Conservation (phyloP, 2,113 vertebrate species). For the Oenanthe oenanthe region DNA sequence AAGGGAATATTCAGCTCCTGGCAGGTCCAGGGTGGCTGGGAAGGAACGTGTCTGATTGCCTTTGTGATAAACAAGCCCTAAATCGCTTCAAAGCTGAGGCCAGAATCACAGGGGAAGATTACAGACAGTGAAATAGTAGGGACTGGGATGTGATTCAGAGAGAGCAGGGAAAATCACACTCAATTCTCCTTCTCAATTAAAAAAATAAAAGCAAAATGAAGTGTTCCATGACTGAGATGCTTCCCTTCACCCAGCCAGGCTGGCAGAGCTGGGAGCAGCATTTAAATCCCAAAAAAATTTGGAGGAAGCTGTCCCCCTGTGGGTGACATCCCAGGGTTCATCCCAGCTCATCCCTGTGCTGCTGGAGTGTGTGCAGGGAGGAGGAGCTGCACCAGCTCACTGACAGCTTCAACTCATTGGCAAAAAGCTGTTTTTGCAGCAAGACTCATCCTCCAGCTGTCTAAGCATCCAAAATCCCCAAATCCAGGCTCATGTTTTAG, state of each 20-base stretch:
- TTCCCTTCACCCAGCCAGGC: background rate
- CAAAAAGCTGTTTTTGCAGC: background rate
- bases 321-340: background rate
- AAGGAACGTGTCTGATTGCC: background rate
- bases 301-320: background rate
- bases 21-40: background rate
- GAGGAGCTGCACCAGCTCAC: background rate
- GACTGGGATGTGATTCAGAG: background rate
- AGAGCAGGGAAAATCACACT: background rate
- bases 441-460: background rate
- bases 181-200: background rate
- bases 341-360: background rate
- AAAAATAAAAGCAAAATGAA: background rate
- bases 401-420: background rate
- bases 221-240: background rate
- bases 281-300: fast-evolving
- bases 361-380: fast-evolving
- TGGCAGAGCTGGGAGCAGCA: background rate
- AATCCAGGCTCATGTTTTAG: fast-evolving
- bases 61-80: background rate
- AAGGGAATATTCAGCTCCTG: background rate
- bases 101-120: background rate
- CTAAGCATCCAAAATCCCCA: background rate
- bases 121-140: background rate
- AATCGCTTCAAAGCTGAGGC: background rate